A percentile compares a stretch with the other conserved stretches of the same genome.
Conservation (phyloP, 2,113 vertebrate species). For the Tychaedon coryphoeus region DNA sequence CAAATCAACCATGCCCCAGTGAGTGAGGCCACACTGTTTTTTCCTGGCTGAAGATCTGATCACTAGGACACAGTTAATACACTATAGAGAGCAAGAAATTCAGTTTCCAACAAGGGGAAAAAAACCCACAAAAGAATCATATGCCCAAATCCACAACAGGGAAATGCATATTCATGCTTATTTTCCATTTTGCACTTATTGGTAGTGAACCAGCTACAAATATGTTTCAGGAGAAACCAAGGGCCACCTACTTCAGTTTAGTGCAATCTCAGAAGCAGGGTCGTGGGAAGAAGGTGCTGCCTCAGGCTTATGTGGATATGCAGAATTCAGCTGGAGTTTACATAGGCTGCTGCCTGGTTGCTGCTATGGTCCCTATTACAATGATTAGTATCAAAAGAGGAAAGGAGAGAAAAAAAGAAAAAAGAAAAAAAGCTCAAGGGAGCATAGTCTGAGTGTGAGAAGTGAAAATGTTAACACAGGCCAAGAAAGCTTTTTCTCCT, state of each 20-base stretch:
- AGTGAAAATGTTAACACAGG: not conserved
- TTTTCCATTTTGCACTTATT: not conserved
- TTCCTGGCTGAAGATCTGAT: not conserved
- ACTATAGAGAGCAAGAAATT: not conserved
- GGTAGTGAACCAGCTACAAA: not conserved
- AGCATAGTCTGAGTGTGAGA: not conserved
- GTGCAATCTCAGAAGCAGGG: not conserved
- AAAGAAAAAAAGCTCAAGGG: not conserved
- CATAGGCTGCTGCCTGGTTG: not conserved
- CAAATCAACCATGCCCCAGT: not conserved
- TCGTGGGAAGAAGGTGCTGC: not conserved
- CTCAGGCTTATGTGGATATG: not conserved
- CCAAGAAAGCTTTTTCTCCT: conserved; percentile 4
- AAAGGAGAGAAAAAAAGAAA: not conserved
- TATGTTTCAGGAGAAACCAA: not conserved
- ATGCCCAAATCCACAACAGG: not conserved
- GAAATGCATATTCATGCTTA: accelerated
- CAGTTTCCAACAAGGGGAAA: not conserved
- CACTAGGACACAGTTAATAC: not conserved
- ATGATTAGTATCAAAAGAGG: not conserved
- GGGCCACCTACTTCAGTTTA: not conserved
- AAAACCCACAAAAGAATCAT: not conserved
- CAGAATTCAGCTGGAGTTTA: not conserved
- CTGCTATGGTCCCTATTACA: not conserved
- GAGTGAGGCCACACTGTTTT: not conserved